These are phyloP conservation scores for Temnopleurus reevesii DNA, from an alignment of 53 echinoderm and acorn worm genomes.

Conservation along the genomic window DNA sequence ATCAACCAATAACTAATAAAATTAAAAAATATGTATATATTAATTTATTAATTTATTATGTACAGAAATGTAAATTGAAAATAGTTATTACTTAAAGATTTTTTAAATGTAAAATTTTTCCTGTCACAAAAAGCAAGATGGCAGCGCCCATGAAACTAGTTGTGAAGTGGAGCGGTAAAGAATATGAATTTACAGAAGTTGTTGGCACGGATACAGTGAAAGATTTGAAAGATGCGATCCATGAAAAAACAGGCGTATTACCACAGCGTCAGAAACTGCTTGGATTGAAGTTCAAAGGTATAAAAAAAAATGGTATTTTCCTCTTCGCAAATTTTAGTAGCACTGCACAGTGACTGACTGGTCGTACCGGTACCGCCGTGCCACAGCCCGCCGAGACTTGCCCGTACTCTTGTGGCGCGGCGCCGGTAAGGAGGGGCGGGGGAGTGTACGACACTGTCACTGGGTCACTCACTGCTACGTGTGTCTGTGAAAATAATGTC, in stretches of 20 bases:
- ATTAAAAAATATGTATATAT: too few relatives aligned
- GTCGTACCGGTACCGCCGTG: too few relatives aligned
- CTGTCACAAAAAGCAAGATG: slow-evolving; percentile 65
- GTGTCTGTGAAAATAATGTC: too few relatives aligned
- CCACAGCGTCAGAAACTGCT: slow-evolving; percentile 91
- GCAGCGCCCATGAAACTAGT: slow-evolving; percentile 77
- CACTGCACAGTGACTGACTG: not conserved
- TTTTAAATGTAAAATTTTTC: not conserved
- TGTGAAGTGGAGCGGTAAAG: slow-evolving; percentile 96
- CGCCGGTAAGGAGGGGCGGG: too few relatives aligned
- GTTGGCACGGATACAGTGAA: slow-evolving; percentile 74
- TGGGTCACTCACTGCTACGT: too few relatives aligned
- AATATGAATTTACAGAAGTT: slow-evolving; percentile 81
- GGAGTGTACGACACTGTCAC: too few relatives aligned
- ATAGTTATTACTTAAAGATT: too few relatives aligned
- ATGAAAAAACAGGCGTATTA: slow-evolving; percentile 83
- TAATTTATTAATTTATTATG: too few relatives aligned
- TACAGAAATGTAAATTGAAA: too few relatives aligned
- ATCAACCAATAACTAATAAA: too few relatives aligned
- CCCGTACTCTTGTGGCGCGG: too few relatives aligned
- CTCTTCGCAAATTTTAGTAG: not conserved
- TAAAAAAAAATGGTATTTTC: not conserved
- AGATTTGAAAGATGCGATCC: slow-evolving; percentile 91
- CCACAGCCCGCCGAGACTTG: too few relatives aligned
- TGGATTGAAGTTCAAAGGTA: slow-evolving; percentile 94